Conservation (phyloP, 2,113 vertebrate genomes). For the Gambusia holbrooki region DNA sequence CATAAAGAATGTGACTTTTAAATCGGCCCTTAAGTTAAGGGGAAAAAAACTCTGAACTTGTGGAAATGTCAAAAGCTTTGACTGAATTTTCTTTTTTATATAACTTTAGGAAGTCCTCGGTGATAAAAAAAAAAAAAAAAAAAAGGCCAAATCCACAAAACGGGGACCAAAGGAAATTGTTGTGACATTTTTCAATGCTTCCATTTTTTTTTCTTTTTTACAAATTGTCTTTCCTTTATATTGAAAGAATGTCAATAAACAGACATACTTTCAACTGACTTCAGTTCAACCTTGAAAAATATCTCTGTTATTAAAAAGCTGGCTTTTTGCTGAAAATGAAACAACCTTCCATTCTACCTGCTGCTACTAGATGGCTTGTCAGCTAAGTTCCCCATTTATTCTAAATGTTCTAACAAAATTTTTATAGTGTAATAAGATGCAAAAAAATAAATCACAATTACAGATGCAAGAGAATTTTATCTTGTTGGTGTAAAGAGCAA, state of each 20-base stretch:
- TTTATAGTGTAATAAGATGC: background rate
- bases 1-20: background rate
- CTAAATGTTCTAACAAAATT: background rate
- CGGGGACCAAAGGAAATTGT: no score
- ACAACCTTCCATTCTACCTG: background rate
- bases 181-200: no score
- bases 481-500: no score
- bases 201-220: background rate
- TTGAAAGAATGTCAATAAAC: background rate
- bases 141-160: background rate
- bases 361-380: background rate
- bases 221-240: background rate
- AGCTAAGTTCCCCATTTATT: background rate
- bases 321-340: background rate
- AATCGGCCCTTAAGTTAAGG: background rate
- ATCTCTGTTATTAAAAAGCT: background rate
- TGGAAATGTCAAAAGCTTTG: no score
- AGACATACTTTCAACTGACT: background rate
- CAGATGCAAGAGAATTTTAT: background rate
- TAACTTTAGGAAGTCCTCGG: background rate
- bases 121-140: background rate
- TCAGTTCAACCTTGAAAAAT: background rate
- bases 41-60: background rate
- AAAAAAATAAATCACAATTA: background rate
- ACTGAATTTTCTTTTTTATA: no score